Evolutionary conservation across 2,888 invertebrate species (phyloP), one percentile per base, ranked within the genome.

Genomic region (Diloba caeruleocephala): DNA sequence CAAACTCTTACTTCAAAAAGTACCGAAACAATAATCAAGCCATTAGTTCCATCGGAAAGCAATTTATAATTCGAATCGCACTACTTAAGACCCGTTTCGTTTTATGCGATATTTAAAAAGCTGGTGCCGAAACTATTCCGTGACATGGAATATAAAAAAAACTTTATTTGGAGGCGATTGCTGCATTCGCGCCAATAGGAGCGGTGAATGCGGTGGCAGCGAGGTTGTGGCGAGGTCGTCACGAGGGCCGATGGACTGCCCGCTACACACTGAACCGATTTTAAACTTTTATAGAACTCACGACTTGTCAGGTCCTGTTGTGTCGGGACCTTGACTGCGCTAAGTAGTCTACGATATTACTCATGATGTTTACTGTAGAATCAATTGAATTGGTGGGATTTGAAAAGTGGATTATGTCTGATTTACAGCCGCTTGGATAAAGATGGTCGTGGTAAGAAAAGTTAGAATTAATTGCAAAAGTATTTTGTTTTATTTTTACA

Each of bases 141-240:
- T 84, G 85, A 82, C 81, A 82, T 77, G 82, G 76, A 80, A 77
- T 82, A 78, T 78, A 80, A 85, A 87, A 88, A 74, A 84, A 64
- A 83, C 81, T 87, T 81, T 87, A 90, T 91, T 91, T 87, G 87
- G 88, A 80, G 78, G 84, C 81, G 87, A 86, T 84, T 84, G 85
- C 81, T 81, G 86, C 81, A 85, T 82, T 85, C 72, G 80, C 84
- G 78, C 89, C 89, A 90, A 89, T 90, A 69, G 87, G 81, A 81
- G 76, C 80, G 82, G 92, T 89, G 91, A 91, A 90, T 84, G 90
- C 86, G 81, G 80, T 68, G 72, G 71, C 63, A 62, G 71, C 89
- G 88, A 89, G 89, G 90, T 80, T 87, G 84, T 55, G 39, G 64
- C 87, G 89, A 91, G 91, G 90, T 85, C 90, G 87, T 44, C 58